phyloP scores from a whole-genome alignment of 2,113 vertebrate genomes.

The Semicossyphus pulcher region DNA sequence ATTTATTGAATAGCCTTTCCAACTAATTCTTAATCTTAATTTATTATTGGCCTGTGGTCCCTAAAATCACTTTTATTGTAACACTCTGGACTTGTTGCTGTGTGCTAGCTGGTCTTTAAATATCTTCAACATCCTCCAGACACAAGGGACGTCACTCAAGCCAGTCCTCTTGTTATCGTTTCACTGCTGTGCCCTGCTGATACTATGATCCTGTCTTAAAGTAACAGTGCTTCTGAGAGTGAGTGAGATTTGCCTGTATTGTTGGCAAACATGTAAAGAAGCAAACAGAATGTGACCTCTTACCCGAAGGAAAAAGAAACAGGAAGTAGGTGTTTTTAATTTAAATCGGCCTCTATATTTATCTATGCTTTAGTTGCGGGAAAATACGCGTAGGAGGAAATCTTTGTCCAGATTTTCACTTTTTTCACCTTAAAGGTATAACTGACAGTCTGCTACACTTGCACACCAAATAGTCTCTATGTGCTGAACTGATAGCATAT shows the following conservation, averaged over 20 bases:
- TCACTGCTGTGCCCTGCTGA: slow-evolving; percentile 36
- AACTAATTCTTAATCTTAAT: not conserved
- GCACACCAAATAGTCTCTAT: slow-evolving; percentile 67
- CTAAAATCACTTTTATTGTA: slow-evolving; percentile 13
- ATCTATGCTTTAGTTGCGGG: slow-evolving; percentile 28
- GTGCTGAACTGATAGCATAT: slow-evolving; percentile 41
- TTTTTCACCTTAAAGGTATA: slow-evolving; percentile 37
- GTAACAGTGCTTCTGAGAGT: slow-evolving; percentile 15
- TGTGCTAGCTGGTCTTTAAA: slow-evolving; percentile 1
- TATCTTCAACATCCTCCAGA: slow-evolving; percentile 18
- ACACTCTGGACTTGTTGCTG: slow-evolving; percentile 12
- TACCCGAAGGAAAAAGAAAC: slow-evolving; percentile 32
- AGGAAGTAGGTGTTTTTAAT: slow-evolving; percentile 1
- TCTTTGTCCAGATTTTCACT: slow-evolving; percentile 28
- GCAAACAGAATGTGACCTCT: slow-evolving; percentile 42
- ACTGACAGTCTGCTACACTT: slow-evolving; percentile 59
- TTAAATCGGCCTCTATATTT: slow-evolving; percentile 2
- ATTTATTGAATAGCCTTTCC: not conserved
- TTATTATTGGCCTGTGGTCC: slow-evolving; percentile 13
- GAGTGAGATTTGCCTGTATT: slow-evolving; percentile 15
- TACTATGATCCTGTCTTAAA: slow-evolving; percentile 36
- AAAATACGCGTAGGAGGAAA: slow-evolving; percentile 9
- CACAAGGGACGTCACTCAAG: slow-evolving; percentile 7
- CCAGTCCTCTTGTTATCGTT: slow-evolving; percentile 20
- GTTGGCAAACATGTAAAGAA: not conserved